Evolutionary conservation across 2,888 invertebrate species (phyloP).

Genomic region (Electrophaes corylata): DNA sequence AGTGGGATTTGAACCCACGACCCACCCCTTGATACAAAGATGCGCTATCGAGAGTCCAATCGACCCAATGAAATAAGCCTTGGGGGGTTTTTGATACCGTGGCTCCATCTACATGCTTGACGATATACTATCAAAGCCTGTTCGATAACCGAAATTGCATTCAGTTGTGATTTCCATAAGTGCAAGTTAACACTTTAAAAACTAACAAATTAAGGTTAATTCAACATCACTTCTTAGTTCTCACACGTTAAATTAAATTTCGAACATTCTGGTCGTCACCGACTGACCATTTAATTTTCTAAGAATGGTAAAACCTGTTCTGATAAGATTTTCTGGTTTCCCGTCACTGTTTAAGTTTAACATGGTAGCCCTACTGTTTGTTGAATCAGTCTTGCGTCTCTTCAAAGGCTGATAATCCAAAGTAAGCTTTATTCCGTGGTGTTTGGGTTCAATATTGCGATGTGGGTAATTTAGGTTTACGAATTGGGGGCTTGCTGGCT

Average conservation of each 20-base stretch:
- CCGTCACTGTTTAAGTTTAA: conserved; percentile 15
- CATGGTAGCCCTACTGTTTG: conserved; percentile 46
- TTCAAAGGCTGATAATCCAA: background rate
- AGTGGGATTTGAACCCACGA: too few species aligned
- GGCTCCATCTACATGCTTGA: too few species aligned
- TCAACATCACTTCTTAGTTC: too few species aligned
- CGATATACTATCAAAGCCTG: too few species aligned
- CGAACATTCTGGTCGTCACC: conserved; percentile 15
- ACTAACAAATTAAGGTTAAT: too few species aligned
- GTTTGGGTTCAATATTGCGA: background rate
- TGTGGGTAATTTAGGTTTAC: background rate
- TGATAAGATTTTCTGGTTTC: conserved; percentile 30
- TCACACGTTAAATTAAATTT: conserved; percentile 24
- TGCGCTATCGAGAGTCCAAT: too few species aligned
- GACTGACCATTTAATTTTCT: conserved; percentile 32
- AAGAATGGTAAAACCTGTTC: conserved; percentile 35
- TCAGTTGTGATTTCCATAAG: too few species aligned
- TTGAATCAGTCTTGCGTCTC: conserved; percentile 51
- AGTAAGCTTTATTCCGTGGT: conserved; percentile 1
- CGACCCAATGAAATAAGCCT: too few species aligned
- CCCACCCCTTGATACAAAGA: too few species aligned
- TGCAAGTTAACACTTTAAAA: too few species aligned
- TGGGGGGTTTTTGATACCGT: too few species aligned
- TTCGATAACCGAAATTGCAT: too few species aligned
- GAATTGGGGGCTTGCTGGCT: background rate